phyloP scores from a whole-genome alignment of 2,888 invertebrate species.

The Scaptomyza parva region DNA sequence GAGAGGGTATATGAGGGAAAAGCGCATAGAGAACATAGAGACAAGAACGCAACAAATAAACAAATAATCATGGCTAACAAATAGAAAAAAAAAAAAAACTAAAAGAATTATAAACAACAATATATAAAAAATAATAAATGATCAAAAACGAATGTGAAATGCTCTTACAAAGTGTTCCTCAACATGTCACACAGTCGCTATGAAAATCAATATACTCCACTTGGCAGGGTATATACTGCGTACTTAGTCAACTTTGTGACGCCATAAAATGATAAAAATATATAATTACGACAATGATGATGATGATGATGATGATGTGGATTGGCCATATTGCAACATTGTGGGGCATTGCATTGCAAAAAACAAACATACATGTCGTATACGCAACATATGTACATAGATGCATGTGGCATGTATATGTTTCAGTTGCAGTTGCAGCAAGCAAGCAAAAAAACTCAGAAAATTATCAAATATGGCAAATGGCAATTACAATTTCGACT shows the following conservation, averaged over 20 bases:
- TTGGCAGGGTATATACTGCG: too few relatives aligned
- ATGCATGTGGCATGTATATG: background rate
- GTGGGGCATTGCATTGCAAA: constrained; percentile 2
- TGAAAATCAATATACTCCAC: too few relatives aligned
- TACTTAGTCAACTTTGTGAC: constrained; percentile 6
- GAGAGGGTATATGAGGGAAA: background rate
- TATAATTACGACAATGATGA: constrained; percentile 1
- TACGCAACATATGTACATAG: constrained; percentile 5
- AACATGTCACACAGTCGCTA: too few relatives aligned
- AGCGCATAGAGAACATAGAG: constrained; percentile 12
- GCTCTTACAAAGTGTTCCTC: background rate
- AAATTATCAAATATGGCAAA: constrained; percentile 54
- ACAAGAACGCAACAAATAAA: constrained; percentile 57
- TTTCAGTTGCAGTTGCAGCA: constrained; percentile 5
- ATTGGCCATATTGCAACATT: constrained; percentile 35
- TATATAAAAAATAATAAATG: constrained; percentile 21
- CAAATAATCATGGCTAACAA: constrained; percentile 45
- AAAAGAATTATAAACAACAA: constrained; percentile 12
- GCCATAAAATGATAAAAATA: constrained; percentile 11
- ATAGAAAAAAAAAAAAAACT: constrained; percentile 18
- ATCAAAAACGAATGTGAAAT: background rate
- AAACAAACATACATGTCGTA: background rate
- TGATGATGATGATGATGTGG: constrained; percentile 9
- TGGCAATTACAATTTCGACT: constrained; percentile 60
- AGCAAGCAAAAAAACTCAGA: constrained; percentile 26